A percentile compares a stretch with the other conserved stretches of the same genome.
phyloP scores from a whole-genome alignment of 2,113 vertebrate species.

The Psephotus haematonotus region DNA sequence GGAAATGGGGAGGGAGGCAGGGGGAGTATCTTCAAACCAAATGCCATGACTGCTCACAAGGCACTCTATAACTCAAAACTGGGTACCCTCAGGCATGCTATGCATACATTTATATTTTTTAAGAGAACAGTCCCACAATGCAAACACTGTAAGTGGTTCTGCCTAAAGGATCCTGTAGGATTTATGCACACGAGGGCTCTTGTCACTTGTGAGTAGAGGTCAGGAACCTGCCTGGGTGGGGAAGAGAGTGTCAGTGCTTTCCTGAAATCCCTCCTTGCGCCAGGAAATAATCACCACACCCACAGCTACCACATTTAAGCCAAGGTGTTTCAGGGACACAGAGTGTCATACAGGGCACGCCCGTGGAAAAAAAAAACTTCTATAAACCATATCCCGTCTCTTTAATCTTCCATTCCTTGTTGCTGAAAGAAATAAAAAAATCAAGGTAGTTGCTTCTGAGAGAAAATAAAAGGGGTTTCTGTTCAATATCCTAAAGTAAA shows the following conservation, averaged over 20 bases:
- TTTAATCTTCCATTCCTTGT: conserved; percentile 63
- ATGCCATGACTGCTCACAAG: conserved; percentile 20
- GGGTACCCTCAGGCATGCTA: not conserved
- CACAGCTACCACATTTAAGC: conserved; percentile 47
- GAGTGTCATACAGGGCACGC: conserved; percentile 30
- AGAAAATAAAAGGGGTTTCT: conserved; percentile 15
- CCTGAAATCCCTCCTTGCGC: conserved; percentile 66
- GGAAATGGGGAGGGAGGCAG: not conserved
- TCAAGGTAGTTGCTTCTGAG: not conserved
- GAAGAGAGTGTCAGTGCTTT: conserved; percentile 58
- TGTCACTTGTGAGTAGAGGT: conserved; percentile 63
- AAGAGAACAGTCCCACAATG: conserved; percentile 52
- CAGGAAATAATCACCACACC: conserved; percentile 69
- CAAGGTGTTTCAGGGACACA: conserved; percentile 62
- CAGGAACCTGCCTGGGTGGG: conserved; percentile 63
- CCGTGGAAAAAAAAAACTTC: conserved; percentile 47
- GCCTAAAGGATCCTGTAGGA: conserved; percentile 15
- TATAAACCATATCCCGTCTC: conserved; percentile 43
- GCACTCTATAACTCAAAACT: conserved; percentile 67
- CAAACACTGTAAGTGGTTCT: conserved; percentile 47
- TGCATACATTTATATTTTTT: conserved; percentile 44
- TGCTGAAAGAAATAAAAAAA: not conserved
- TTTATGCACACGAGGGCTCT: conserved; percentile 16
- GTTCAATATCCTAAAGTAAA: conserved; percentile 16
- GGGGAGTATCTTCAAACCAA: conserved; percentile 61